Base-by-base conservation (phyloP, 2,113 vertebrate genomes). In the Rhizomys pruinosus region DNA sequence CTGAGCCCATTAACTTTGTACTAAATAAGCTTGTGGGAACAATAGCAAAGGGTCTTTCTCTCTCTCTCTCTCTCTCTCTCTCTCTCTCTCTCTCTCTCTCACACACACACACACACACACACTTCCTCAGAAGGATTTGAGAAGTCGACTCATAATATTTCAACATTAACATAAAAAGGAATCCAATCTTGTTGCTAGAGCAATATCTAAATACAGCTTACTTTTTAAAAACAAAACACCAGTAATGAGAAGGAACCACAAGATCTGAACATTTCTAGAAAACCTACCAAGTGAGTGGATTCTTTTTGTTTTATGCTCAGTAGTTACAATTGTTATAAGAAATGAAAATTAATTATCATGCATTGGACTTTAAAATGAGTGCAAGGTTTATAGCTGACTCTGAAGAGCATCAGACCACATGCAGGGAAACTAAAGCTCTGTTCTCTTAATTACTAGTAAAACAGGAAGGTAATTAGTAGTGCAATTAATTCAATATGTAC, bases 391-490 rank as follows among this genome's bases (percentile, higher is more conserved):
- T 64, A 87, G 32, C 25, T 95, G 66, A 84, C 64, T 66, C 94
- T 94, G 59, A 82, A 95, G 96, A 95, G 89, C 5, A 7, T 93
- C 57, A 78, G 66, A 57, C 78, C 94, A 85, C 87, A 91, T 94
- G 68, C 86, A 71, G 92, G 92, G 55, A 95, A 92, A 52, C 84
- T 94, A 13, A 84, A 66, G 2, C 66, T 44, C 15, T 66, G 95
- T 96, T 59, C 73, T 94, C 91, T 97, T 96, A 81, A 94, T 82
- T 92, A 92, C 84, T 61, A 93, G 64, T 91, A 88, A 95, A 94
- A 47, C 91, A 95, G 79, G 81, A 93, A 91, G 95, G n/a, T 22
- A 63, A 52, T 96, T 97, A 96, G 86, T 73, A 84, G 39, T 69
- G 15, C 88, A 91, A 74, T 77, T 84, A 78, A 95, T 94, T 89